Evolutionary conservation across 2,797 vertebrate genomes (phyloP).

Genomic region (Hipposideros larvatus): DNA sequence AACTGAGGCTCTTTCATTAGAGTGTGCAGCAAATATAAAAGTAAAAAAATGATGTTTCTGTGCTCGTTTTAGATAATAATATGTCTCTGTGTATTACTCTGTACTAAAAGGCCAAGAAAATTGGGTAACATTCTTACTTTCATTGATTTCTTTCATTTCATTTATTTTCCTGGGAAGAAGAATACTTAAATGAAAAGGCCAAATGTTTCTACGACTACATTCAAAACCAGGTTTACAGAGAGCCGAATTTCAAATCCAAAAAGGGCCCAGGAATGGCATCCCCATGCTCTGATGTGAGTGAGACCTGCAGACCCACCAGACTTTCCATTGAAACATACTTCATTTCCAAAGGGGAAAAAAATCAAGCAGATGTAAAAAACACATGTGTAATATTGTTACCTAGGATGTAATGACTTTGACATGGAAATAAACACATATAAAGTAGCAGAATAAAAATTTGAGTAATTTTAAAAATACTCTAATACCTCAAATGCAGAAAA

Average conservation of each 20-base stretch:
- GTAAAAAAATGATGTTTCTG: neutral
- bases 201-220: neutral
- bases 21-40: neutral
- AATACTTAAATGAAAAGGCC: neutral
- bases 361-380: neutral
- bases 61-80: neutral
- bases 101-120: neutral
- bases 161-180: neutral
- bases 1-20: neutral
- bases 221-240: conserved; percentile 4
- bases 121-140: neutral
- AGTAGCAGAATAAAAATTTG: neutral
- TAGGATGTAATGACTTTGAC: neutral
- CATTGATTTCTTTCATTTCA: neutral
- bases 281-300: neutral
- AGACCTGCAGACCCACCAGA: neutral
- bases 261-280: neutral
- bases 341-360: neutral
- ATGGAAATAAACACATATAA: neutral
- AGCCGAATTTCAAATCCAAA: neutral
- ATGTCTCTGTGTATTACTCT: neutral
- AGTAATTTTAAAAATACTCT: neutral
- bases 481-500: neutral
- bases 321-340: neutral
- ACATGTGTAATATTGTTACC: neutral